Conservation (phyloP, 1,140 invertebrate species). For the Drosophila rufa region DNA sequence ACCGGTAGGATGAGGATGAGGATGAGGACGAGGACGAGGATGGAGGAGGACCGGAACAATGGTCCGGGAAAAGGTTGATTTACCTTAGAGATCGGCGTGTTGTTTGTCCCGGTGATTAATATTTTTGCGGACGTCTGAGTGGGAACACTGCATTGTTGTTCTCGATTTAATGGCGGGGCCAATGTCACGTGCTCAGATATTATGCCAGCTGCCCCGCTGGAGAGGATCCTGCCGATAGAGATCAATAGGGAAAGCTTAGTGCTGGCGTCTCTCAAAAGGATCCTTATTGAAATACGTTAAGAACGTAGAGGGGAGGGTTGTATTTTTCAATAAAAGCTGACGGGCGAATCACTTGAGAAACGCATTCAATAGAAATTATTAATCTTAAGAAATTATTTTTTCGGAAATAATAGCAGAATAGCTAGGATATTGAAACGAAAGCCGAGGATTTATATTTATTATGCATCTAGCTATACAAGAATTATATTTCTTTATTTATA, state of each 20-base stretch:
- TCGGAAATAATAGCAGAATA: neutral
- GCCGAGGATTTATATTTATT: too few relatives aligned
- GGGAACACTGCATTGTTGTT: slow-evolving; percentile 32
- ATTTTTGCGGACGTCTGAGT: slow-evolving; percentile 48
- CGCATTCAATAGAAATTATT: neutral
- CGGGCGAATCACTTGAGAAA: neutral
- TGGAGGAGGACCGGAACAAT: slow-evolving; percentile 44
- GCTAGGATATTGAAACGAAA: too few relatives aligned
- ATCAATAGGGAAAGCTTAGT: slow-evolving; percentile 32
- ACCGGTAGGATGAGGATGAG: slow-evolving; percentile 36
- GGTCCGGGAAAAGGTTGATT: slow-evolving; percentile 61
- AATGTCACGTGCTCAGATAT: slow-evolving; percentile 51
- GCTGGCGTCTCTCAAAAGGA: neutral
- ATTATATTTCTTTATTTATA: too few relatives aligned
- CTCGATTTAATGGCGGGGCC: slow-evolving; percentile 27
- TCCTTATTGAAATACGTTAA: neutral
- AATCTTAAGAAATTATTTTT: neutral
- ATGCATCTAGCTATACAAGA: too few relatives aligned
- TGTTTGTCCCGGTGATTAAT: slow-evolving; percentile 69
- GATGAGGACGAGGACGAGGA: slow-evolving; percentile 33
- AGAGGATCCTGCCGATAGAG: slow-evolving; percentile 19
- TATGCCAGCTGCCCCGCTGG: slow-evolving; percentile 23
- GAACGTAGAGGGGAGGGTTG: neutral
- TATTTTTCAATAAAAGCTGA: neutral
- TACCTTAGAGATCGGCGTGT: slow-evolving; percentile 45